A percentile compares a stretch with the other conserved stretches of the same genome.
These are phyloP conservation scores for Pedetes capensis DNA, from an alignment of 2,113 vertebrate genomes.

Conservation along the genomic window DNA sequence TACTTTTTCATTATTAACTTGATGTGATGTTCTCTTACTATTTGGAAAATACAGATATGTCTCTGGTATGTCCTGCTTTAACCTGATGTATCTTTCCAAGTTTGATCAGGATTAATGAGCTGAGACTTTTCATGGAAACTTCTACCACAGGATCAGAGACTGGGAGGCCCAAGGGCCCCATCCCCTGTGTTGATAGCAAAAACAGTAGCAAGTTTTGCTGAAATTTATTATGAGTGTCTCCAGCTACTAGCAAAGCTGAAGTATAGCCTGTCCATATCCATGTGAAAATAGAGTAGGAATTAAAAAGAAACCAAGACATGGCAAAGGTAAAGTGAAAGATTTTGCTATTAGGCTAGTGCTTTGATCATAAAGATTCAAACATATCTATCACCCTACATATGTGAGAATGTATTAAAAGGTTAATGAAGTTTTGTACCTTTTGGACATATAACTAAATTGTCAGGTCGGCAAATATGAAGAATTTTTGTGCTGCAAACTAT, in stretches of 20 bases:
- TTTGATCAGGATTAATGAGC: constrained; percentile 36
- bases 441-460: constrained; percentile 80
- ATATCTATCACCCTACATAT: constrained; percentile 80
- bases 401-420: constrained; percentile 84
- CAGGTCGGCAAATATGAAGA: constrained; percentile 78
- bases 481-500: constrained; percentile 70
- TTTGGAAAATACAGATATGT: not conserved
- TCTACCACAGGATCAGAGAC: not conserved
- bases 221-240: constrained; percentile 72
- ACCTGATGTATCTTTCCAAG: not conserved
- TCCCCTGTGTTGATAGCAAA: not conserved
- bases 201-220: constrained; percentile 55
- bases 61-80: not conserved
- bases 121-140: constrained; percentile 9
- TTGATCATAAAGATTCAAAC: constrained; percentile 82
- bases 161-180: not conserved
- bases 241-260: constrained; percentile 46
- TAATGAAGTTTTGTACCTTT: constrained; percentile 85
- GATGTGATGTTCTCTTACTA: not conserved
- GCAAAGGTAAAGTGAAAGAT: constrained; percentile 80
- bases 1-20: not conserved
- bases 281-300: constrained; percentile 76
- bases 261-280: constrained; percentile 58
- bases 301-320: constrained; percentile 77
- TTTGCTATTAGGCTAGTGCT: constrained; percentile 80